Evolutionary conservation across 2,888 invertebrate species (phyloP).

Genomic region (Arge pagana): DNA sequence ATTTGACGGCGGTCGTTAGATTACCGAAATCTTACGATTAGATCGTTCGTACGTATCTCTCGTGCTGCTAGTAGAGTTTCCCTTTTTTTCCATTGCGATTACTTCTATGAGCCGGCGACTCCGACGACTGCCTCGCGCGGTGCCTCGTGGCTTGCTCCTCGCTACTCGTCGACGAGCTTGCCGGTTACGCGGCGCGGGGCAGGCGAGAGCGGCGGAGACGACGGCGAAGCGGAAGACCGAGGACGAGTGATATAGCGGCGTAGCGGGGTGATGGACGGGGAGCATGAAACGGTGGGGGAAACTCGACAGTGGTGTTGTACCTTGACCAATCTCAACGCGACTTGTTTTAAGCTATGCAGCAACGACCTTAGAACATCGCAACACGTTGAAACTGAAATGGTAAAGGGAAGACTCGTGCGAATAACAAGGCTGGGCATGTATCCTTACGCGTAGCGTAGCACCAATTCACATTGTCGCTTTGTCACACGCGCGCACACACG

Average conservation of each 20-base stretch:
- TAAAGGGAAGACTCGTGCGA: conserved; percentile 23
- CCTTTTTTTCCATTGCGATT: too few relatives aligned
- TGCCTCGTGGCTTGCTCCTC: conserved; percentile 8
- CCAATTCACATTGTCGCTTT: too few relatives aligned
- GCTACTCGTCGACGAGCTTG: conserved; percentile 13
- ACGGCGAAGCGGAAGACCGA: conserved; percentile 7
- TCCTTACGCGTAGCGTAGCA: too few relatives aligned
- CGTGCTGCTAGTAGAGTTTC: too few relatives aligned
- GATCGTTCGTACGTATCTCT: too few relatives aligned
- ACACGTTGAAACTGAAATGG: conserved; percentile 40
- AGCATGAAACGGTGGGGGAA: conserved; percentile 32
- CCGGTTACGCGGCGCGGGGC: conserved; percentile 22
- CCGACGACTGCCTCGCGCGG: neutral
- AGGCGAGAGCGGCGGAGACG: conserved; percentile 14
- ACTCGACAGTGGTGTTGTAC: conserved; percentile 50
- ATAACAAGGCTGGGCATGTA: neutral
- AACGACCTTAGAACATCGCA: conserved; percentile 49
- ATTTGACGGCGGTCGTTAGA: too few relatives aligned
- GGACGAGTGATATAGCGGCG: conserved; percentile 11
- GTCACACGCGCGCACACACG: too few relatives aligned
- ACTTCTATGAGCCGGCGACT: neutral
- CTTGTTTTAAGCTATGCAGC: conserved; percentile 55
- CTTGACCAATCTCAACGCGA: conserved; percentile 57
- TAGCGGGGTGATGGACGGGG: conserved; percentile 21
- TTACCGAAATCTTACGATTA: too few relatives aligned